Evolutionary conservation across 2,113 vertebrate species (phyloP).

Genomic region (Rallus limicola): DNA sequence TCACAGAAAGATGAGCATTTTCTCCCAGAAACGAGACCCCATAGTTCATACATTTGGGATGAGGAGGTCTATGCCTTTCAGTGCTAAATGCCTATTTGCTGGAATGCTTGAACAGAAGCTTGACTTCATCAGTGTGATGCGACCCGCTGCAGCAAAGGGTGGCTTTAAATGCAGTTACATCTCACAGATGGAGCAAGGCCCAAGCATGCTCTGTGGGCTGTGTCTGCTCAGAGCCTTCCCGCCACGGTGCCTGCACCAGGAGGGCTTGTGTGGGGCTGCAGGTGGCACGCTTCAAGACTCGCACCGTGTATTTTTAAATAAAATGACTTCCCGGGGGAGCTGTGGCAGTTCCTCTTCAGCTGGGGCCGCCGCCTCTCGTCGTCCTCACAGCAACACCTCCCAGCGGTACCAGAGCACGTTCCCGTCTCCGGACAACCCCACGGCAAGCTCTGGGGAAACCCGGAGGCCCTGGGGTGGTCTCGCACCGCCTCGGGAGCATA

Average conservation of each 20-base stretch:
- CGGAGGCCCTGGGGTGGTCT: accelerated
- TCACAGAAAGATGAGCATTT: not conserved
- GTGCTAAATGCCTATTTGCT: not conserved
- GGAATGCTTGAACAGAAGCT: not conserved
- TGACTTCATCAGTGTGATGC: no score
- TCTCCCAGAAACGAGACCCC: accelerated
- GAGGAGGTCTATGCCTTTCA: accelerated
- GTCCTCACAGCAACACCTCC: not conserved
- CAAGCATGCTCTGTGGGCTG: accelerated
- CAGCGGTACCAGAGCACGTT: accelerated
- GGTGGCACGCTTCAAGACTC: accelerated
- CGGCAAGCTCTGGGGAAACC: no score
- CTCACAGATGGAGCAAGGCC: not conserved
- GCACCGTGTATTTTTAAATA: no score
- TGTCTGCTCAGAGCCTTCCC: not conserved
- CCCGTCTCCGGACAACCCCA: not conserved
- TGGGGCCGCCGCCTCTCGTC: accelerated
- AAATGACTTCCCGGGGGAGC: not conserved
- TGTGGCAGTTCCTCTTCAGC: accelerated
- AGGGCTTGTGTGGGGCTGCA: not conserved
- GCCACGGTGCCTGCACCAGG: accelerated
- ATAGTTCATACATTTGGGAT: accelerated
- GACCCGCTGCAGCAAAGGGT: not conserved
- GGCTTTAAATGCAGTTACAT: accelerated
- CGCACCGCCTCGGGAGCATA: accelerated